Conservation (phyloP, 1,140 invertebrate genomes). For the Drosophila sp. region DNA sequence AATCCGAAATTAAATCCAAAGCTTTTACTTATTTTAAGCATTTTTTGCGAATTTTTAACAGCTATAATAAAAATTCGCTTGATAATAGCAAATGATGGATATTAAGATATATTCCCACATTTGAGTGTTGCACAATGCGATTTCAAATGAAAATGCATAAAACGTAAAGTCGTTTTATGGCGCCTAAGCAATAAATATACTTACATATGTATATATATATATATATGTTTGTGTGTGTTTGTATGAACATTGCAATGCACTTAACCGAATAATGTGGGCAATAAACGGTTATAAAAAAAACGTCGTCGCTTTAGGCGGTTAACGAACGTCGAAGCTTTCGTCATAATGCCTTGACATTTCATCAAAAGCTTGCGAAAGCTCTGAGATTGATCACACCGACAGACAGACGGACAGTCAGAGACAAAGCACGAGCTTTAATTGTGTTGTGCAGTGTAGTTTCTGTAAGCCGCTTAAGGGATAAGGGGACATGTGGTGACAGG, state of each 20-base stretch:
- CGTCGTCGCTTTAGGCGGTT: slow-evolving; percentile 14
- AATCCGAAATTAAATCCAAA: too few relatives aligned
- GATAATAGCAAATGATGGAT: slow-evolving; percentile 17
- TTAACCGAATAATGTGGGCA: slow-evolving; percentile 64
- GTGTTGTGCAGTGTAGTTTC: slow-evolving; percentile 38
- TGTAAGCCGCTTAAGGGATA: slow-evolving; percentile 46
- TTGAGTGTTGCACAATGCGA: slow-evolving; percentile 57
- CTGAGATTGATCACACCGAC: background rate
- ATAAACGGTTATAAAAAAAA: slow-evolving; percentile 56
- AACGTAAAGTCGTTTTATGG: slow-evolving; percentile 59
- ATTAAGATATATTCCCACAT: slow-evolving; percentile 30
- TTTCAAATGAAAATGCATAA: slow-evolving; percentile 48
- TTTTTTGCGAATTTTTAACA: background rate
- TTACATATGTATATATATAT: slow-evolving; percentile 12
- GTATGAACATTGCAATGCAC: slow-evolving; percentile 67
- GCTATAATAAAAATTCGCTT: slow-evolving; percentile 9
- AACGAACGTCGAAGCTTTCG: slow-evolving; percentile 39
- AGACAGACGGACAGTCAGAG: background rate
- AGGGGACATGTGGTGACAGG: slow-evolving; percentile 35
- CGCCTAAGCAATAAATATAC: slow-evolving; percentile 58
- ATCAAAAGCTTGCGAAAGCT: slow-evolving; percentile 35
- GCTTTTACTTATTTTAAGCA: too few relatives aligned
- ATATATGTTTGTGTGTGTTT: slow-evolving; percentile 23
- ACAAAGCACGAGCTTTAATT: background rate
- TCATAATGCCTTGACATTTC: slow-evolving; percentile 47